phyloP scores from a whole-genome alignment of 2,888 invertebrate genomes.

The Megalurothrips usitatus region DNA sequence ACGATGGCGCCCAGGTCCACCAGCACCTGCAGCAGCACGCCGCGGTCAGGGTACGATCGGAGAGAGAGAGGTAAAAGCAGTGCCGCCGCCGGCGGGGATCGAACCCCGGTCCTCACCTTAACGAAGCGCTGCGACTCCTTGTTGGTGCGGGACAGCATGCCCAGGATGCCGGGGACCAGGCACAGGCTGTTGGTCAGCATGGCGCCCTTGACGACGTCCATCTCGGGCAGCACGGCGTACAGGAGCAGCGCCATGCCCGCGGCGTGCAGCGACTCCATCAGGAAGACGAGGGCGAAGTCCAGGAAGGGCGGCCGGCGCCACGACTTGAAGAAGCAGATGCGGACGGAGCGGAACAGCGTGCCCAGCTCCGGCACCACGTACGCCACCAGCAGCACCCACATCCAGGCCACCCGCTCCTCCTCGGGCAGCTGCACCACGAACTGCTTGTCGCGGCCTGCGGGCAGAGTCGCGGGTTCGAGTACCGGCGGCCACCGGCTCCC shows the following conservation, averaged over 20 bases:
- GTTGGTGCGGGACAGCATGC: slow-evolving; percentile 74
- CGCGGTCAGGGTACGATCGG: neutral
- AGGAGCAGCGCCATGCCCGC: slow-evolving; percentile 81
- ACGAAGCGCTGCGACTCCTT: slow-evolving; percentile 73
- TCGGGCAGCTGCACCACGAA: slow-evolving; percentile 76
- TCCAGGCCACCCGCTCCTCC: slow-evolving; percentile 85
- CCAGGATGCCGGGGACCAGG: slow-evolving; percentile 74
- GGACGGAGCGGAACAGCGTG: slow-evolving; percentile 72
- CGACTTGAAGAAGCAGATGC: slow-evolving; percentile 88
- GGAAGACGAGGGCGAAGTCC: slow-evolving; percentile 64
- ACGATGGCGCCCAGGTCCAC: slow-evolving; percentile 81
- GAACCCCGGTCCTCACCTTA: neutral
- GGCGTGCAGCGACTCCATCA: slow-evolving; percentile 85
- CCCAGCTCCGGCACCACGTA: slow-evolving; percentile 87
- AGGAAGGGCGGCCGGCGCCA: slow-evolving; percentile 66
- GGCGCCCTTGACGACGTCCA: slow-evolving; percentile 91
- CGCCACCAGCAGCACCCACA: slow-evolving; percentile 84
- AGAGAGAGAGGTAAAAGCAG: neutral
- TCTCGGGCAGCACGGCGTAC: slow-evolving; percentile 81
- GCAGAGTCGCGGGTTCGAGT: slow-evolving; percentile 26
- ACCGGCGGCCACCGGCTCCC: neutral
- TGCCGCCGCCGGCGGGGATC: neutral
- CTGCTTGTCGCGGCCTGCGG: slow-evolving; percentile 76
- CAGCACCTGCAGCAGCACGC: slow-evolving; percentile 53
- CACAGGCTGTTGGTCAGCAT: slow-evolving; percentile 95